phyloP scores from a whole-genome alignment of 2,113 vertebrate species.

The Balaeniceps rex region DNA sequence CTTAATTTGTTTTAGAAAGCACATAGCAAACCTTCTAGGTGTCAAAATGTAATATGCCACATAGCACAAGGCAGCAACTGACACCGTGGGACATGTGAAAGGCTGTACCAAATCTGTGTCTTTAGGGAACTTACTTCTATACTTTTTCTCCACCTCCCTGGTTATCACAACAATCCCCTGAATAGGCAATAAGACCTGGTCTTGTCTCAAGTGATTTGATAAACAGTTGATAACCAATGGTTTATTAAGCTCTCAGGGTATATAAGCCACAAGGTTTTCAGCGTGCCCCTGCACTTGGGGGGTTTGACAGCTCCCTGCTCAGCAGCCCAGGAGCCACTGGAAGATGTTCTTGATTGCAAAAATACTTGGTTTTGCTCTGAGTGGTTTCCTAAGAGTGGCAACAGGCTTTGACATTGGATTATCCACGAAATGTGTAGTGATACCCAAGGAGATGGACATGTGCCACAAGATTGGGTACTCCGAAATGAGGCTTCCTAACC shows the following conservation, averaged over 20 bases:
- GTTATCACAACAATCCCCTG: constrained; percentile 54
- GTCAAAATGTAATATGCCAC: constrained; percentile 59
- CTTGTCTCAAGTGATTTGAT: constrained; percentile 52
- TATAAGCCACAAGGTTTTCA: constrained; percentile 43
- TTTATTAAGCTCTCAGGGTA: constrained; percentile 28
- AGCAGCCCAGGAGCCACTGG: background rate
- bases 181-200: constrained; percentile 47
- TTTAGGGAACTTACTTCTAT: background rate
- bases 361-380: background rate
- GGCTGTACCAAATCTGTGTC: background rate
- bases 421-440: constrained; percentile 84
- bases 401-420: constrained; percentile 82
- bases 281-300: background rate
- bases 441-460: constrained; percentile 82
- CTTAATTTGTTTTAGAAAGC: constrained; percentile 44
- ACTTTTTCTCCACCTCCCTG: constrained; percentile 16
- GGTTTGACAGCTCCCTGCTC: background rate
- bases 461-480: constrained; percentile 85
- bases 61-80: background rate
- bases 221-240: constrained; percentile 55
- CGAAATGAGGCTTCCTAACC: constrained; percentile 89
- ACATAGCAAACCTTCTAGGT: constrained; percentile 15
- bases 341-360: constrained; percentile 35
- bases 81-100: background rate
- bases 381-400: background rate